Evolutionary conservation across 2,113 vertebrate species (phyloP), one percentile per base, ranked within the genome.

Genomic region (Hyperoodon ampullatus): DNA sequence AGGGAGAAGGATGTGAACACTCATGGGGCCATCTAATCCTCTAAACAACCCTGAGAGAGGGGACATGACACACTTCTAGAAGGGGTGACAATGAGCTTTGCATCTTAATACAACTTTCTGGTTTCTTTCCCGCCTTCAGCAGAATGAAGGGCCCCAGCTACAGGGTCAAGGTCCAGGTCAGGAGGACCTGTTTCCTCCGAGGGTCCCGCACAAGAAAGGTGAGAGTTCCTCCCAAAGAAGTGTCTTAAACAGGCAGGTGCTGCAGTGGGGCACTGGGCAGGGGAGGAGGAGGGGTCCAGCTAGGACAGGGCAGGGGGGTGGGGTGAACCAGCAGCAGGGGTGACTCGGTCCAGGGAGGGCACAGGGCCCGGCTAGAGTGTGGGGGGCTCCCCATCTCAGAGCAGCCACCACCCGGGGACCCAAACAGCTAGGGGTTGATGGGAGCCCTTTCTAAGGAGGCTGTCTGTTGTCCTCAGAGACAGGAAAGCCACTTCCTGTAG

Each of bases 281-380:
- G 44, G 9, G 12, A 53, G 5, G 19, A 8, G 9, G 14, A 26
- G 11, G 30, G n/a, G 19, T 4, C n/a, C 42, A 12, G n/a, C 83
- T 11, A 8, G 77, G 55, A 35, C 0, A 28, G 8, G 21, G 55
- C 12, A 9, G 10, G 35, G 18, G 35, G 26, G 21, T 12, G 35
- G 30, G 39, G 6, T 21, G 21, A 61, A 6, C 0, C 7, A 4
- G 77, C 2, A 47, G 53, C 3, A 13, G 33, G 47, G 13, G 16
- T 24, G 50, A 4, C 53, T 15, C 0, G 0, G 13, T 39, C 30
- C 19, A 28, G 12, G 35, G 18, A 33, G 19, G 2, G 3, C 5
- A 5, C 53, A 14, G 24, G 28, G 30, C 58, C 5, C 0, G 0
- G 42, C 50, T 14, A 13, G 75, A 55, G 47, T 6, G 19, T 11